phyloP scores from a whole-genome alignment of 2,888 invertebrate species.

The Dexiosoma caninum region DNA sequence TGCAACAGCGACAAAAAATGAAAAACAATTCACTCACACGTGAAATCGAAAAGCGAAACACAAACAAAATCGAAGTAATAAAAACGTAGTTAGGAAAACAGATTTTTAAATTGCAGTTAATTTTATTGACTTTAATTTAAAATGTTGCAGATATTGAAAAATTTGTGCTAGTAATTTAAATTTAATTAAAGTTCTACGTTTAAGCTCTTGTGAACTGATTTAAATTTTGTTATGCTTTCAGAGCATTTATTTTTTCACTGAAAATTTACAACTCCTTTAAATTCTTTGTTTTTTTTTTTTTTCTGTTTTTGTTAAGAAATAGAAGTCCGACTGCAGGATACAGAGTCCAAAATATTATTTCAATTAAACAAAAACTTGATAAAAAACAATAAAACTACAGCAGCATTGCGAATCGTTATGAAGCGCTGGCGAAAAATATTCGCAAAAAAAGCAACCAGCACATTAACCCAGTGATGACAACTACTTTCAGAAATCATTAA shows the following conservation, averaged over 20 bases:
- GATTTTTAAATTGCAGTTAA: conserved; percentile 17
- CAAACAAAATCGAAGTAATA: no score
- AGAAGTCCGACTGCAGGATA: neutral
- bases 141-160: no score
- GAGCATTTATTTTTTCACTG: no score
- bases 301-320: no score
- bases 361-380: conserved; percentile 11
- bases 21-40: conserved; percentile 23
- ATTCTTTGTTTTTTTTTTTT: no score
- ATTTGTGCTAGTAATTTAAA: no score
- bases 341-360: neutral
- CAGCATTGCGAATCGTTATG: neutral
- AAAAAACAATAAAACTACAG: neutral
- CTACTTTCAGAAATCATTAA: conserved; percentile 27
- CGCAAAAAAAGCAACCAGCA: neutral
- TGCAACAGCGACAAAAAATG: neutral
- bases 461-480: conserved; percentile 35
- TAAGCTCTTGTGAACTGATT: no score
- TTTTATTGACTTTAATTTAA: conserved; percentile 22
- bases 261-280: no score
- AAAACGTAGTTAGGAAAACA: conserved; percentile 8
- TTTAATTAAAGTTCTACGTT: no score
- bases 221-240: no score
- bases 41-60: conserved; percentile 30
- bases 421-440: neutral